phyloP scores from a whole-genome alignment of 2,888 invertebrate species.

The Andrena flavipes region DNA sequence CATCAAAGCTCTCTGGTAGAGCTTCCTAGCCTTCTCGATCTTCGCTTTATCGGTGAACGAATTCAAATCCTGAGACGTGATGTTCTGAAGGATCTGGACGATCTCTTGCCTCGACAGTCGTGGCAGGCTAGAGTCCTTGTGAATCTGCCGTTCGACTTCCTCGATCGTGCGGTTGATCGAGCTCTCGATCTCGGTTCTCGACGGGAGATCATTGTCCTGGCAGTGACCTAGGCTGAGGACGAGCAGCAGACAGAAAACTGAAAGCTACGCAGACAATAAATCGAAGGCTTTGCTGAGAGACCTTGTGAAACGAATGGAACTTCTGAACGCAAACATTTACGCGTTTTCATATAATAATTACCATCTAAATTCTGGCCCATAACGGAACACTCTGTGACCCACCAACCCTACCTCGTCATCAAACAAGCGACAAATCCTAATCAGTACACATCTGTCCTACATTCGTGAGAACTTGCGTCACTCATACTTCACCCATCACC shows the following conservation, averaged over 20 bases:
- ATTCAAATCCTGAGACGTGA: slow-evolving; percentile 81
- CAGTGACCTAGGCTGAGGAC: slow-evolving; percentile 74
- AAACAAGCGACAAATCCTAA: background rate
- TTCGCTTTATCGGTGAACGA: slow-evolving; percentile 76
- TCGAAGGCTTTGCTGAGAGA: background rate
- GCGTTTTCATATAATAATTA: background rate
- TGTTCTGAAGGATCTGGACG: slow-evolving; percentile 88
- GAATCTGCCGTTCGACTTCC: slow-evolving; percentile 89
- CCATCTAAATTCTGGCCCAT: background rate
- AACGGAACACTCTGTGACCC: background rate
- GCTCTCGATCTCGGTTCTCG: slow-evolving; percentile 77
- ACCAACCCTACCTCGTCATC: background rate
- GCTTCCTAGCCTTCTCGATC: slow-evolving; percentile 80
- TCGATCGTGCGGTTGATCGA: slow-evolving; percentile 86
- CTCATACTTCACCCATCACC: slow-evolving; percentile 9
- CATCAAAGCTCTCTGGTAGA: slow-evolving; percentile 87
- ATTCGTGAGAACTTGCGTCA: slow-evolving; percentile 11
- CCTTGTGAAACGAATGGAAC: background rate
- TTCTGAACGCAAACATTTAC: background rate
- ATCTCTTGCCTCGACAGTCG: slow-evolving; percentile 89
- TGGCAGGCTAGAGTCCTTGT: slow-evolving; percentile 88
- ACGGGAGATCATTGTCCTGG: slow-evolving; percentile 74
- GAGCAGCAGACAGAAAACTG: slow-evolving; percentile 75
- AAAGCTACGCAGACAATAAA: slow-evolving; percentile 73
- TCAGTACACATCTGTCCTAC: background rate